These are phyloP conservation scores for Microcebus griseorufus DNA, from an alignment of 2,113 vertebrate species.

Conservation along the genomic window DNA sequence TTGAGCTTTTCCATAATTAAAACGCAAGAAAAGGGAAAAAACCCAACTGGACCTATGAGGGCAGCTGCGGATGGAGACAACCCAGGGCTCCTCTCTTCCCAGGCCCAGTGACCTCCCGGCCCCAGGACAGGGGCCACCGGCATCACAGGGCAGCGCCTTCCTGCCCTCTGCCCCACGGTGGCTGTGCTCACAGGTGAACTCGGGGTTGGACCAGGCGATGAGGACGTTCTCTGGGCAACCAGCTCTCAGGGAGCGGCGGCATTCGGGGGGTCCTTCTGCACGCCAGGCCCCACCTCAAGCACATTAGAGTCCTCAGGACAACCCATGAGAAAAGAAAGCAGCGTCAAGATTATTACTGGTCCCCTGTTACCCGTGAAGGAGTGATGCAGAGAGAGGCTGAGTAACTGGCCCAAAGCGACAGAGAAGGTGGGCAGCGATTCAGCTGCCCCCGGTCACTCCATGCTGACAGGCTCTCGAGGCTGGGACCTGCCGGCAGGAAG, in stretches of 20 bases:
- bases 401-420: background rate
- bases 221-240: background rate
- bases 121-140: background rate
- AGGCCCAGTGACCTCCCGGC: background rate
- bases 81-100: background rate
- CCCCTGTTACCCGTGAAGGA: background rate
- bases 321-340: background rate
- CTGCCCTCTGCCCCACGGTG: background rate
- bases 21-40: background rate
- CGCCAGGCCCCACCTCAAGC: background rate
- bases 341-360: background rate
- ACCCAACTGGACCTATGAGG: background rate
- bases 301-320: rapidly evolving
- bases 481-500: background rate
- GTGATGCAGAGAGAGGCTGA: background rate
- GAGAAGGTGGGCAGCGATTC: background rate
- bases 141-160: background rate
- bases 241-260: rapidly evolving
- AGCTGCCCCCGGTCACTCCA: background rate
- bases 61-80: background rate
- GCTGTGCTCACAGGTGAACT: background rate
- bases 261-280: background rate
- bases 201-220: background rate
- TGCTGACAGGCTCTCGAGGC: background rate
- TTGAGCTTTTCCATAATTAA: background rate